These are phyloP conservation scores for Spilarctia lutea DNA, from an alignment of 2,888 invertebrate genomes.

Conservation along the genomic window DNA sequence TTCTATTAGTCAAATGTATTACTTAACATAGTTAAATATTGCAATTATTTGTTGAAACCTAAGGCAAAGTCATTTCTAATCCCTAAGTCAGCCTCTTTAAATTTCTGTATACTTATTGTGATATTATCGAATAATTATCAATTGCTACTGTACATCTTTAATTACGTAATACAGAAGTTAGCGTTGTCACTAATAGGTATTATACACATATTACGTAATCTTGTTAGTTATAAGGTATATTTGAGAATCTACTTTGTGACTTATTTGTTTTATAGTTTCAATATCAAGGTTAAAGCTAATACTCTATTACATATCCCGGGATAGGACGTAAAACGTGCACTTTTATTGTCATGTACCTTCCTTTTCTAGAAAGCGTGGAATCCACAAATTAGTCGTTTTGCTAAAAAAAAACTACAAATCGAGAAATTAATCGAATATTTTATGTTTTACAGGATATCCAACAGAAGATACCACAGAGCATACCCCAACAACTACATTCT, in stretches of 20 bases:
- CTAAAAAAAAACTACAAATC: neutral
- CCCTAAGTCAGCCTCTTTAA: slow-evolving; percentile 12
- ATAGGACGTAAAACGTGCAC: slow-evolving; percentile 56
- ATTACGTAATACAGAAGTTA: no score
- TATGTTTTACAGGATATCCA: slow-evolving; percentile 71
- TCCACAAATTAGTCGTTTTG: neutral
- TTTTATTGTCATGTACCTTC: slow-evolving; percentile 34
- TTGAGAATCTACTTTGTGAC: neutral
- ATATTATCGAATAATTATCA: neutral
- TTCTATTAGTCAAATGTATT: neutral
- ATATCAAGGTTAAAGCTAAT: slow-evolving; percentile 69
- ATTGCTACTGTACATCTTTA: no score
- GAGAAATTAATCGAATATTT: slow-evolving; percentile 44
- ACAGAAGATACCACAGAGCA: slow-evolving; percentile 58
- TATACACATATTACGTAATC: no score
- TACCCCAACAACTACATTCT: slow-evolving; percentile 53
- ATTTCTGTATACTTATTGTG: slow-evolving; percentile 14
- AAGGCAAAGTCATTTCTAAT: slow-evolving; percentile 8
- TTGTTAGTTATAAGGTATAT: no score
- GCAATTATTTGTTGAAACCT: neutral
- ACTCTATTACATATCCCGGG: slow-evolving; percentile 51
- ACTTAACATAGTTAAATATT: slow-evolving; percentile 3
- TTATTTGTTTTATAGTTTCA: slow-evolving; percentile 27
- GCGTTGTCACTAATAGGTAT: no score
- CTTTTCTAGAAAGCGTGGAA: neutral